Base-by-base conservation (phyloP, 1,140 invertebrate species). In the Cyphomyrmex costatus region DNA sequence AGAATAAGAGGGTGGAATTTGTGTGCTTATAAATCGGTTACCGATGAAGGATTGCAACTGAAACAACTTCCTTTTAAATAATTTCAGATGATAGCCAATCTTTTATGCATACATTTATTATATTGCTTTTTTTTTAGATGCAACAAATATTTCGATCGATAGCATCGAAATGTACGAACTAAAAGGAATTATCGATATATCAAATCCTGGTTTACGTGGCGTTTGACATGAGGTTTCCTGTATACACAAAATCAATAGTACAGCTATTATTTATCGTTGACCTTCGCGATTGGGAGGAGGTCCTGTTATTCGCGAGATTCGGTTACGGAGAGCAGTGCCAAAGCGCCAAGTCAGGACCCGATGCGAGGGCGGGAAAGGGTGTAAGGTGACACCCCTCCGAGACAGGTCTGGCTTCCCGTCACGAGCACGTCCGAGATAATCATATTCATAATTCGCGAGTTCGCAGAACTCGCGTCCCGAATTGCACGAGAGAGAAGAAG, bases 361-460 rank as follows among this genome's bases (percentile, higher is more conserved):
- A 58, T 74, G 86, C 46, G 90, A 33, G 70, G 65, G 90, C 61
- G 86, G 85, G 36, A 90, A 88, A 90, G 89, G 92, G 89, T 93
- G 93, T 94, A 94, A 94, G 93, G 92, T 93, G 93, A 94, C 93
- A 94, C 93, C 65, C 65, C 93, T 92, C 88, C 87, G 88, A 90
- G 91, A 91, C 89, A 85, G 92, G 91, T 92, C 92, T 89, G 92
- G 90, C 92, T 93, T 93, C 89, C 86, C 93, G 91, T 93, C 93
- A 93, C 92, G 90, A 92, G 88, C 89, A 90, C 91, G 91, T 93
- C 92, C 91, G 90, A 94, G 92, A 93, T 94, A 93, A 94, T 94
- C 93, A 92, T 91, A 92, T 94, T 93, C 93, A 94, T 94, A 93
- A 93, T 94, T 94, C 92, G 93, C 93, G 91, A 92, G 78, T 94